These are phyloP conservation scores for Muraenolepis orangiensis DNA, from an alignment of 2,797 vertebrate species.

Conservation along the genomic window DNA sequence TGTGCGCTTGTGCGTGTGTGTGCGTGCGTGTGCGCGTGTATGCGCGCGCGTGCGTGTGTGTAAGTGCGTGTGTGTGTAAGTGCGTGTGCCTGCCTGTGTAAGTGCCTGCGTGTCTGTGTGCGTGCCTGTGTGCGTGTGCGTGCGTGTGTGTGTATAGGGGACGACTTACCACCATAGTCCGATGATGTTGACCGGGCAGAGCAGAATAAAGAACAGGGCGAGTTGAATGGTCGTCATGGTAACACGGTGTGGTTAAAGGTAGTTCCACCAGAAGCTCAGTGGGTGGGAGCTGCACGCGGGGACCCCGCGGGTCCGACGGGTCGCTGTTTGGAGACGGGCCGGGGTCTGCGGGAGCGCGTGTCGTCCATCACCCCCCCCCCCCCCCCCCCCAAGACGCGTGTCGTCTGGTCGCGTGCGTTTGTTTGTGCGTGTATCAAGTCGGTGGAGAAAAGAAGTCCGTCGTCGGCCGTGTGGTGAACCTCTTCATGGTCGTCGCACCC, in stretches of 20 bases:
- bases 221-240: slow-evolving; percentile 82
- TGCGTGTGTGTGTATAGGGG: no score
- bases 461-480: slow-evolving; percentile 61
- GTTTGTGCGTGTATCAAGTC: slow-evolving; percentile 58
- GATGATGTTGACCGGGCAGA: slow-evolving; percentile 91
- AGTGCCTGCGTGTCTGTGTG: no score
- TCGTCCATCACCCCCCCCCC: slow-evolving; percentile 54
- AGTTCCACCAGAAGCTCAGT: slow-evolving; percentile 28
- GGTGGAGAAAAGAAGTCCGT: slow-evolving; percentile 62
- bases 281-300: slow-evolving; percentile 49
- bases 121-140: no score
- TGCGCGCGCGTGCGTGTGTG: no score
- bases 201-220: slow-evolving; percentile 87
- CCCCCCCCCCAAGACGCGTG: no score
- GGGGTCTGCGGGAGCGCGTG: slow-evolving; percentile 45
- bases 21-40: no score
- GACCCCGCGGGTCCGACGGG: slow-evolving; percentile 36
- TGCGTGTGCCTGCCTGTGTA: no score
- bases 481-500: slow-evolving; percentile 57
- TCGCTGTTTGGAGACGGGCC: slow-evolving; percentile 28
- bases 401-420: no score
- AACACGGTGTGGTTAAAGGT: slow-evolving; percentile 44
- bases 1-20: no score
- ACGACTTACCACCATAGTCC: slow-evolving; percentile 91
- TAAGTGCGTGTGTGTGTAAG: no score